A percentile compares a stretch with the other conserved stretches of the same genome.
phyloP scores from a whole-genome alignment of 2,113 vertebrate species.

The human region DNA sequence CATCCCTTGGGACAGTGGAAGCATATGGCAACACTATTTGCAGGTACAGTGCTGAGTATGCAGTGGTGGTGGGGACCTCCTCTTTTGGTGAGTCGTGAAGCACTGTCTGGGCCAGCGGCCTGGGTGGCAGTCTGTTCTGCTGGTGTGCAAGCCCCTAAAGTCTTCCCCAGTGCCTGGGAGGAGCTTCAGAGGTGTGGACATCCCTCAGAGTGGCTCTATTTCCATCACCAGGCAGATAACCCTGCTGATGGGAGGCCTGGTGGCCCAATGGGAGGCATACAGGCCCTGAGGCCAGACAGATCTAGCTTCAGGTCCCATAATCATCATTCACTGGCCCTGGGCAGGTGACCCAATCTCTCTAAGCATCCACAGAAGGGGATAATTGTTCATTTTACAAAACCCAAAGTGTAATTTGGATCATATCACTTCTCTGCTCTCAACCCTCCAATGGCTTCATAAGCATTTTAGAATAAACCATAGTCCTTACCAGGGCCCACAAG shows the following conservation, averaged over 20 bases:
- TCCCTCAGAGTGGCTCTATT: not conserved
- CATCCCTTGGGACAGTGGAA: not conserved
- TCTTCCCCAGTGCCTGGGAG: not conserved
- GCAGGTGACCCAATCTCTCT: not conserved
- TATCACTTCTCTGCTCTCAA: not conserved
- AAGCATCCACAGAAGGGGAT: not conserved
- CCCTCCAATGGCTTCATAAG: not conserved
- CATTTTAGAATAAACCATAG: not conserved
- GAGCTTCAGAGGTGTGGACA: not conserved
- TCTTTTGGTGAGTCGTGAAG: not conserved
- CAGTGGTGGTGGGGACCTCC: fast-evolving
- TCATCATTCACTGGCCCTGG: fast-evolving
- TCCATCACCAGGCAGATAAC: not conserved
- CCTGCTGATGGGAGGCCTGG: not conserved
- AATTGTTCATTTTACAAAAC: not conserved
- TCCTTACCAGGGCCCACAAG: not conserved
- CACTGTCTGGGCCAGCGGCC: not conserved
- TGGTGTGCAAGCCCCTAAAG: not conserved
- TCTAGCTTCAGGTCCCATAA: not conserved
- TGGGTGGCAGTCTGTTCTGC: not conserved
- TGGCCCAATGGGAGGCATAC: not conserved
- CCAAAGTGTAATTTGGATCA: not conserved
- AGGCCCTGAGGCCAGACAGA: not conserved
- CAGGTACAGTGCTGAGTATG: not conserved
- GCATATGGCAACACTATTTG: not conserved